Evolutionary conservation across 2,113 vertebrate genomes (phyloP).

Genomic region (Cyphomyrus plagiostoma): DNA sequence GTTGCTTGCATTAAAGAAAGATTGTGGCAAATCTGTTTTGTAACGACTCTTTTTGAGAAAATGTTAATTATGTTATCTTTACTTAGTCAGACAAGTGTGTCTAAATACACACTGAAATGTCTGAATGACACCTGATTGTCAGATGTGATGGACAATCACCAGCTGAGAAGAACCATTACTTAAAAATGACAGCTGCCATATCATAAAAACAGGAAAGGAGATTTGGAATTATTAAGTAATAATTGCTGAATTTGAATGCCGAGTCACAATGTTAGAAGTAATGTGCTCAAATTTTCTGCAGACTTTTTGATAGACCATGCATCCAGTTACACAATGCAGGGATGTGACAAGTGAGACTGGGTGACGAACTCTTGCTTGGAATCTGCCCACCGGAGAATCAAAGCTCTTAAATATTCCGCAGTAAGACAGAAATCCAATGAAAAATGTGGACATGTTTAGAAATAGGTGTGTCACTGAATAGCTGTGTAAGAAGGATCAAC

Average conservation of each 20-base stretch:
- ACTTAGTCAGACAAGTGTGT: neutral
- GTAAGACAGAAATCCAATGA: neutral
- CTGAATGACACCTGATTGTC: slow-evolving; percentile 8
- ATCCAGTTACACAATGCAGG: neutral
- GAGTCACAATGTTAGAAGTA: neutral
- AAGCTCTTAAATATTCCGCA: neutral
- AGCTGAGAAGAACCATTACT: neutral
- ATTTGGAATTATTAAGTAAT: neutral
- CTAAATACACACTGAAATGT: slow-evolving; percentile 6
- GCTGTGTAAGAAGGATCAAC: neutral
- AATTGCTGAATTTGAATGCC: neutral
- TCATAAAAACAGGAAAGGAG: neutral
- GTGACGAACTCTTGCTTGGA: neutral
- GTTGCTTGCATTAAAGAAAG: slow-evolving; percentile 25
- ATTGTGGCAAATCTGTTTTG: slow-evolving; percentile 11
- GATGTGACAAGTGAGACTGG: neutral
- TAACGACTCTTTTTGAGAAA: slow-evolving; percentile 2
- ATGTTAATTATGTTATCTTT: slow-evolving; percentile 19
- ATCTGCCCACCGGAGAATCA: neutral
- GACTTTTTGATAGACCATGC: neutral
- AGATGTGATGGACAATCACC: neutral
- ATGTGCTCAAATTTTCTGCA: neutral
- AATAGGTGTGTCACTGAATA: neutral
- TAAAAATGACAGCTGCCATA: neutral
- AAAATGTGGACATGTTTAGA: neutral